Evolutionary conservation across 2,888 invertebrate species (phyloP), one percentile per base, ranked within the genome.

Genomic region (Linyphia triangularis): DNA sequence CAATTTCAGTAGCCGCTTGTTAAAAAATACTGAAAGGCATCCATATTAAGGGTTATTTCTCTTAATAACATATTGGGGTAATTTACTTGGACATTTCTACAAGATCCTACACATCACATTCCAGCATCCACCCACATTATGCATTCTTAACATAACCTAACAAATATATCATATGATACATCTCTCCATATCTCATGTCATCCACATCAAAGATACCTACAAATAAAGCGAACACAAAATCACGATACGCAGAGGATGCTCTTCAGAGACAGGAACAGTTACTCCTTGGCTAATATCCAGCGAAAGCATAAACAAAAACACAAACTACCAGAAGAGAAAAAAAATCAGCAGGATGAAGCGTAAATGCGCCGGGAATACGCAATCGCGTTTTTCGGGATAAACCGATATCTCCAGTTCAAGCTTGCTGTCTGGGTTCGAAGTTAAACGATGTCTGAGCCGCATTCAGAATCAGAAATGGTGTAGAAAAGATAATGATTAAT

Each of bases 391-490:
- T 33, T 59, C 59, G 73, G 70, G 51, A 51, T 51, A 51, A 59
- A 61, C 77, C 77, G 61, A 77, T 77, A 77, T 77, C 77, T 63
- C 37, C 61, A 43, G 61, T 77, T 77, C 61, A 24, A 16, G n/a
- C 22, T 16, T 40, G 9, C 40, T 40, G 1, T 70, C 43, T 24
- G 28, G 33, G 28, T 40, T 63, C 63, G 63, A 77, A 77, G 77
- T 77, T 77, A 77, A 77, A 77, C 77, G 77, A 77, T 63, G 37
- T 61, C 61, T 63, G 63, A 37, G 19, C 30, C 10, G 77, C 77
- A 77, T 77, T 77, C 63, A 77, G 77, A 77, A 77, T 77, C 77
- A 77, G 77, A 77, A 77, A 77, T 77, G 77, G 77, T 77, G 77
- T 37, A 61, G 77, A 77, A 77, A 67, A 77, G 77, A 77, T 77